Evolutionary conservation across 30 jellyfish, hydroid and myxozoan species (phyloP).

Genomic region (Cassiopea xamachana): DNA sequence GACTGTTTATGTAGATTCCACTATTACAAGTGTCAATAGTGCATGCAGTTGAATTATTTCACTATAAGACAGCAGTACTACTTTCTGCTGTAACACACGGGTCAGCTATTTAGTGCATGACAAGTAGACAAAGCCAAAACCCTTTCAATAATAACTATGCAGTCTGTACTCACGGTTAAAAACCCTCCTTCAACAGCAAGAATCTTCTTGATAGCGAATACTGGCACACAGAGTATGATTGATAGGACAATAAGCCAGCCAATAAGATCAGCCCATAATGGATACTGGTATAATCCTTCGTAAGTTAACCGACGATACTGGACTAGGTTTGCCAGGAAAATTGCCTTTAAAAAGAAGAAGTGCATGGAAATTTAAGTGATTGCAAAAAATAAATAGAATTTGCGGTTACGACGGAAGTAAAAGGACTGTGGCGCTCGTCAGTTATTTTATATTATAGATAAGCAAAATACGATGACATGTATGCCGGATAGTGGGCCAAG

Average conservation of each 20-base stretch:
- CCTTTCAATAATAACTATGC: neutral
- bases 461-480: no score
- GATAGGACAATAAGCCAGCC: conserved; percentile 88
- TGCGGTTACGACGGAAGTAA: neutral
- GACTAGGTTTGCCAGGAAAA: conserved; percentile 66
- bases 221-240: conserved; percentile 74
- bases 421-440: no score
- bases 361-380: neutral
- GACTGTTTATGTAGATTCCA: no score
- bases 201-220: conserved; percentile 49
- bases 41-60: no score
- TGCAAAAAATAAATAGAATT: no score
- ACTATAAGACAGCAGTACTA: no score
- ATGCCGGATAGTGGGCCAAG: no score
- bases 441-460: no score
- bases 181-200: conserved; percentile 3
- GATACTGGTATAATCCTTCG: conserved; percentile 73
- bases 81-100: no score
- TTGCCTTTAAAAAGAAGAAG: conserved; percentile 42
- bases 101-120: no score
- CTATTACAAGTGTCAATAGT: no score
- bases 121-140: neutral
- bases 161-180: conserved; percentile 32
- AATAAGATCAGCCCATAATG: conserved; percentile 88
- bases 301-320: conserved; percentile 74